phyloP scores from a whole-genome alignment of 2,113 vertebrate species.

The Hydrochoerus hydrochaeris region DNA sequence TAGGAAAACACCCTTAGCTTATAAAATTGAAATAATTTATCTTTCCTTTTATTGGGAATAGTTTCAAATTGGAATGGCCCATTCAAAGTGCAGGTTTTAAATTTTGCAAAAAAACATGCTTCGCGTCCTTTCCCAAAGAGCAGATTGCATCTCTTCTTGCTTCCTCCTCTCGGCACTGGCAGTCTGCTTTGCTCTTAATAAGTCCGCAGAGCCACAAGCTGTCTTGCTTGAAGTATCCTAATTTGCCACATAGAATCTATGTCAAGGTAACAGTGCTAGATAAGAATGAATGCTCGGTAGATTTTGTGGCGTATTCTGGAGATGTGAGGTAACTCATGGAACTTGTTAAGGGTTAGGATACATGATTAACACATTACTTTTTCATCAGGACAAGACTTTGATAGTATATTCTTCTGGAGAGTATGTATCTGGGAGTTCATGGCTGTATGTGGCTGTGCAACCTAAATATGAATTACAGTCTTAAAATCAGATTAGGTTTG shows the following conservation, averaged over 20 bases:
- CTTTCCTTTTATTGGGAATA: neutral
- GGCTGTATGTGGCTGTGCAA: neutral
- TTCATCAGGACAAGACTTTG: neutral
- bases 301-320: neutral
- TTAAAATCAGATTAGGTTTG: conserved; percentile 4
- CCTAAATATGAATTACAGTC: conserved; percentile 41
- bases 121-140: neutral
- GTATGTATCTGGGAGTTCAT: no score
- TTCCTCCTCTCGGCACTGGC: neutral
- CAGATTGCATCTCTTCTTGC: neutral
- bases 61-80: neutral
- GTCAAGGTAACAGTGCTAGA: conserved; percentile 21
- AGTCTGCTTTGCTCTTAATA: conserved; percentile 1
- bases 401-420: neutral
- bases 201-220: conserved; percentile 12
- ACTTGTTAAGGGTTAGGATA: conserved; percentile 35
- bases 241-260: conserved; percentile 8
- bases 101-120: neutral
- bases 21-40: neutral
- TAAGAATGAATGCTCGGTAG: neutral
- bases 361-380: neutral
- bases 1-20: neutral
- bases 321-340: neutral
- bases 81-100: neutral
- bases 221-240: neutral